Evolutionary conservation across 2,888 invertebrate species (phyloP).

Genomic region (Eustalomyia histrio): DNA sequence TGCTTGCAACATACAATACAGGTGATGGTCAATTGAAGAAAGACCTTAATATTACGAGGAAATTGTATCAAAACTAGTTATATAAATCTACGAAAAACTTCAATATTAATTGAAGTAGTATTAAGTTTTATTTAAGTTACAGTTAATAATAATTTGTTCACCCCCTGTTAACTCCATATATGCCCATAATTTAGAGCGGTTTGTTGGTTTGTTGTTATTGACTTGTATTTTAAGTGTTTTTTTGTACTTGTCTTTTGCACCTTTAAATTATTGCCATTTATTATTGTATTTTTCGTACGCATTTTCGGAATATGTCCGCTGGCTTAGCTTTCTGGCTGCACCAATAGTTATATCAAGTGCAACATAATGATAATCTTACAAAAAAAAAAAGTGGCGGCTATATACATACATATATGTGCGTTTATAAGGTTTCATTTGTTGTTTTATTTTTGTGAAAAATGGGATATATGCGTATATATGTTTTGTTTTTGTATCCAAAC

Average conservation of each 20-base stretch:
- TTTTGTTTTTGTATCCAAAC: not conserved
- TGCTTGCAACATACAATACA: slow-evolving; percentile 32
- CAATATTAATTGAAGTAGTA: too few relatives aligned
- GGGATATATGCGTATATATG: not conserved
- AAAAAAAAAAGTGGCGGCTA: slow-evolving; percentile 16
- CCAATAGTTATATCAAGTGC: slow-evolving; percentile 58
- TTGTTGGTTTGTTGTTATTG: slow-evolving; percentile 44
- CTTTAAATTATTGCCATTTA: slow-evolving; percentile 62
- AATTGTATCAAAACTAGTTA: too few relatives aligned
- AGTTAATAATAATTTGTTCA: too few relatives aligned
- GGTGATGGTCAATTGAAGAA: slow-evolving; percentile 24
- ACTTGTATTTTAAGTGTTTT: slow-evolving; percentile 50
- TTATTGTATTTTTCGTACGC: slow-evolving; percentile 31
- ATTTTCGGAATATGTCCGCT: slow-evolving; percentile 45
- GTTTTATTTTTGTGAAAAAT: slow-evolving; percentile 13
- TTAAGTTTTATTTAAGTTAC: too few relatives aligned
- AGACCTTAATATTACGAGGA: too few relatives aligned
- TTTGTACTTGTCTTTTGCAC: slow-evolving; percentile 65
- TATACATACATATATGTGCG: not conserved
- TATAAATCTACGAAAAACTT: too few relatives aligned
- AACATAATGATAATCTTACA: slow-evolving; percentile 33
- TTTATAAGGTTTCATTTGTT: slow-evolving; percentile 35
- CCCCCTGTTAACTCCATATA: not conserved
- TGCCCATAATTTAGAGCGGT: slow-evolving; percentile 20
- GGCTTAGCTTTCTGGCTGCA: slow-evolving; percentile 23